Evolutionary conservation across 92 coral and sea anemone species (phyloP).

Genomic region (Zoanthus gigantus): DNA sequence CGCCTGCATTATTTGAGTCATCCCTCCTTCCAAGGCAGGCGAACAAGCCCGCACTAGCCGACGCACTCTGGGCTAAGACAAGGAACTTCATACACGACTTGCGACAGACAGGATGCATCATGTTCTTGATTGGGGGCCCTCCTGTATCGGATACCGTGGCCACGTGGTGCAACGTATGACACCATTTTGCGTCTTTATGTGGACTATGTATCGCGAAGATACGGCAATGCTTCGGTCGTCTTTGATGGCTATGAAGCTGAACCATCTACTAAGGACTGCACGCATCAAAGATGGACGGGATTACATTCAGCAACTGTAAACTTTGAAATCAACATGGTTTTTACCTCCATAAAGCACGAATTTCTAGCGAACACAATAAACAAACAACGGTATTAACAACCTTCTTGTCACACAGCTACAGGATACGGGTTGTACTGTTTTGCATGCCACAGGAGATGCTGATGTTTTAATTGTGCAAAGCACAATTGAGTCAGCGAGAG

Average conservation of each 20-base stretch:
- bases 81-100: not conserved
- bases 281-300: conserved; percentile 51
- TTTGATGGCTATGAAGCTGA: conserved; percentile 73
- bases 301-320: not conserved
- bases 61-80: conserved; percentile 5
- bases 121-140: not conserved
- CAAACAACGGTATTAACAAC: not conserved
- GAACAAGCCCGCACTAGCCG: conserved; percentile 39
- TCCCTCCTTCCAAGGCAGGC: conserved; percentile 42
- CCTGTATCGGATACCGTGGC: not conserved
- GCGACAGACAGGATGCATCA: not conserved
- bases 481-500: conserved; percentile 48
- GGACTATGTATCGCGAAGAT: not conserved
- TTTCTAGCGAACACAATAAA: not conserved
- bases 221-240: not conserved
- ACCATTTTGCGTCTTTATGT: not conserved
- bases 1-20: conserved; percentile 44
- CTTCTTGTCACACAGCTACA: not conserved
- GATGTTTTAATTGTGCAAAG: conserved; percentile 63
- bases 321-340: too few relatives aligned
- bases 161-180: not conserved
- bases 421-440: not conserved
- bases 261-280: conserved; percentile 61
- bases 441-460: conserved; percentile 60
- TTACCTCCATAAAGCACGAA: not conserved